Percentiles rank a stretch among this genome's conserved stretches.
Conservation (phyloP, 2,888 invertebrate genomes). For the Nycteola revayana region DNA sequence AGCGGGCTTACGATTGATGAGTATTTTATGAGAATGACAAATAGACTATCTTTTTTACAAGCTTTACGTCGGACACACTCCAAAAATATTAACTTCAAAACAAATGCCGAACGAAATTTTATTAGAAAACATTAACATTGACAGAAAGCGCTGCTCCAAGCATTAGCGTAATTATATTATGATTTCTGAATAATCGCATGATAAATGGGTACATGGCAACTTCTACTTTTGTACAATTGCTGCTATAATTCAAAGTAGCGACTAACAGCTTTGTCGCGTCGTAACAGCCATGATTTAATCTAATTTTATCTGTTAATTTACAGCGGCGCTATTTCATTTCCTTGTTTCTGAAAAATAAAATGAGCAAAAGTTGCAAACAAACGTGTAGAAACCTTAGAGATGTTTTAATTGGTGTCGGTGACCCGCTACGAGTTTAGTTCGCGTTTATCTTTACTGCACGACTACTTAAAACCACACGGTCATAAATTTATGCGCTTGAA, state of each 20-base stretch:
- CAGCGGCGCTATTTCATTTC: conserved; percentile 2
- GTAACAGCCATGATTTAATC: conserved; percentile 33
- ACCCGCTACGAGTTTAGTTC: conserved; percentile 6
- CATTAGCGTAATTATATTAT: conserved; percentile 69
- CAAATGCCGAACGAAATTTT: conserved; percentile 65
- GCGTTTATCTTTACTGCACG: conserved; percentile 17
- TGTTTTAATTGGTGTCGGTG: conserved; percentile 20
- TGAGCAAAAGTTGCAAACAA: conserved; percentile 2
- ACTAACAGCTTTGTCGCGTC: conserved; percentile 42
- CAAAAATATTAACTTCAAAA: conserved; percentile 31
- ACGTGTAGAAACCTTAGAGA: conserved; percentile 9
- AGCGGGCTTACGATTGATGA: no score
- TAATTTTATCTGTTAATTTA: conserved; percentile 24
- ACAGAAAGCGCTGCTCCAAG: conserved; percentile 53
- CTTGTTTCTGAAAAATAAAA: conserved; percentile 1
- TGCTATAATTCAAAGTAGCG: conserved; percentile 44
- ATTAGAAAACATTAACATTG: conserved; percentile 64
- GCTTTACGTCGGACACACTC: conserved; percentile 17
- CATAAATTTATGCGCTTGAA: conserved; percentile 14
- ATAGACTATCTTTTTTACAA: no score
- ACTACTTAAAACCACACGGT: conserved; percentile 12
- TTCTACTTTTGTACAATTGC: conserved; percentile 50
- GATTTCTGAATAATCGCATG: conserved; percentile 69
- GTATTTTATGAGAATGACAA: no score
- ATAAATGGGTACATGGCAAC: conserved; percentile 55